These are phyloP conservation scores for Agrochola lychnidis DNA, from an alignment of 2,888 invertebrate genomes.

Conservation along the genomic window DNA sequence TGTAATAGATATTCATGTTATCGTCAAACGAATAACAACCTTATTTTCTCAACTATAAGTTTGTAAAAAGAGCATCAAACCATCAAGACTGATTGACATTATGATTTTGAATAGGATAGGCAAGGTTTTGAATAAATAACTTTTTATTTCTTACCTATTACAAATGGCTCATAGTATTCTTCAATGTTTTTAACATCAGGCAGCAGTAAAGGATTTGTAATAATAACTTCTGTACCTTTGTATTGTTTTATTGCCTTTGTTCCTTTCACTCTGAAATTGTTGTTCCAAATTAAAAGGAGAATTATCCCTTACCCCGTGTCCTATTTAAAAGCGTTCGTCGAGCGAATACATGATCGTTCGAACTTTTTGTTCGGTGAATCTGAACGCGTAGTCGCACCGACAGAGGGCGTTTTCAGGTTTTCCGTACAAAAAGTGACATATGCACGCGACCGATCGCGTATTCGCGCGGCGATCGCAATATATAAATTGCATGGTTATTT, in stretches of 20 bases:
- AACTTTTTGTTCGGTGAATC: too few species aligned
- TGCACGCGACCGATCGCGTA: too few species aligned
- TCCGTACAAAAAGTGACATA: too few species aligned
- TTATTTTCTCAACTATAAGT: not conserved
- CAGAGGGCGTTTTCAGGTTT: too few species aligned
- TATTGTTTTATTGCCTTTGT: conserved; percentile 93
- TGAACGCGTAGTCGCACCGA: too few species aligned
- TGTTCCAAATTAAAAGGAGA: not conserved
- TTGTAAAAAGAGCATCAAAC: not conserved
- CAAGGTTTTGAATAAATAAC: not conserved
- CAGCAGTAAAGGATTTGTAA: conserved; percentile 94
- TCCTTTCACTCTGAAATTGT: conserved; percentile 92
- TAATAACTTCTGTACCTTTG: conserved; percentile 90
- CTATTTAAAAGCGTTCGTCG: too few species aligned
- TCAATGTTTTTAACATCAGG: conserved; percentile 92
- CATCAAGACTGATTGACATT: not conserved
- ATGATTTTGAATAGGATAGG: not conserved
- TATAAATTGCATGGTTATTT: not conserved
- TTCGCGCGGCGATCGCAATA: too few species aligned
- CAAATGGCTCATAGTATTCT: conserved; percentile 96
- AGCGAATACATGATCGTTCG: too few species aligned
- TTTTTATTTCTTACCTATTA: conserved; percentile 90
- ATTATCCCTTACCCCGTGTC: not conserved
- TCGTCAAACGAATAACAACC: not conserved
- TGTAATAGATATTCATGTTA: conserved; percentile 63